Evolutionary conservation across 2,113 vertebrate species (phyloP).

Genomic region (Promerops cafer): DNA sequence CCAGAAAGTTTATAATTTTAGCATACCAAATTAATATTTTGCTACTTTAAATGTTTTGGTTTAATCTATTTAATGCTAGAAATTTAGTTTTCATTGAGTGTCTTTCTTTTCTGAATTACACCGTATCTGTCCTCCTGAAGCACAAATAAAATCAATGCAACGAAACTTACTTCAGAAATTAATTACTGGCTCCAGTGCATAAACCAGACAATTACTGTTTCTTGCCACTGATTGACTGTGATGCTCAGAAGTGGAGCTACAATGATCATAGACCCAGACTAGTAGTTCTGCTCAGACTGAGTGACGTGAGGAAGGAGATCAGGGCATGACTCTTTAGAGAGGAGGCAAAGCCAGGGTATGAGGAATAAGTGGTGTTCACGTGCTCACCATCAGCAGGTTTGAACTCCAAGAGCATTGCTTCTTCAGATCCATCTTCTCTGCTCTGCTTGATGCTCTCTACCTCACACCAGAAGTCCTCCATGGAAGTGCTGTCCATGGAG

Average conservation of each 20-base stretch:
- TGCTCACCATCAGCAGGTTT: conserved; percentile 79
- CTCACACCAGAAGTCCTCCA: conserved; percentile 89
- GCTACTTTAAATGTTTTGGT: neutral
- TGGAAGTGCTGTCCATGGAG: conserved; percentile 77
- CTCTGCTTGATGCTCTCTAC: conserved; percentile 80
- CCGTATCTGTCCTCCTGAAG: neutral
- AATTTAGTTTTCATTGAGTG: neutral
- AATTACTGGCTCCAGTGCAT: neutral
- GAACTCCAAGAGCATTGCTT: conserved; percentile 65
- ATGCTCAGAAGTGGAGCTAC: neutral
- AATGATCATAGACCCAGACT: neutral
- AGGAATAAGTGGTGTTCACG: neutral
- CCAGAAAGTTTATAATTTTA: neutral
- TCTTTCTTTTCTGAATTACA: neutral
- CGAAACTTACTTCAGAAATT: neutral
- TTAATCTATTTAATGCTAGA: neutral
- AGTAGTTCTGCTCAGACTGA: neutral
- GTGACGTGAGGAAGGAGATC: accelerated
- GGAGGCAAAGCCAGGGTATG: neutral
- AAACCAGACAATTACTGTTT: neutral
- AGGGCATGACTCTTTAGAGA: neutral
- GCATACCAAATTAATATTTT: neutral
- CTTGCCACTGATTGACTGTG: neutral
- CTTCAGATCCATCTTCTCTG: conserved; percentile 63
- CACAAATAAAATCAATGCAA: neutral